Base-by-base conservation (phyloP, 2,113 vertebrate species). In the Otolemur garnettii region DNA sequence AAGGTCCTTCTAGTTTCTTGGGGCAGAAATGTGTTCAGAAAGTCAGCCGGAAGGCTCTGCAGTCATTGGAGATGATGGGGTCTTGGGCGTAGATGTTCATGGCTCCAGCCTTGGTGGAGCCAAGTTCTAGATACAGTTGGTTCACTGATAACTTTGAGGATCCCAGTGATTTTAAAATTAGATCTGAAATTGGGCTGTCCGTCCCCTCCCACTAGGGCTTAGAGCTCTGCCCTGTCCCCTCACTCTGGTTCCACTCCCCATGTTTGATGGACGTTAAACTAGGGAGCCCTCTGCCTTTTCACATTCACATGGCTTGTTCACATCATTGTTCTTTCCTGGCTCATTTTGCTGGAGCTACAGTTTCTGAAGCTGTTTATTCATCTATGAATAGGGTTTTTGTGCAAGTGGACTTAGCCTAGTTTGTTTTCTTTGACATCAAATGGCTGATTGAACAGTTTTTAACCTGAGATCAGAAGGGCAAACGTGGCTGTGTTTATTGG, bases 381-480 rank as follows among this genome's bases (percentile, higher is more conserved):
- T 97, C 71, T 92, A 9, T 97, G 98, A 96, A 88, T 94, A 66
- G 55, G 50, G 66, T 89, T 94, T 97, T 88, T 97, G 90, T 98
- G 96, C 81, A 86, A 21, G 38, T 88, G 53, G 91, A 97, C 92
- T 78, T 87, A 94, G 92, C 79, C 97, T 78, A 85, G 91, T 92
- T 95, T 92, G 79, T 97, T 98, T 98, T 77, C 97, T 98, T 97
- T 97, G 94, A 95, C 79, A 68, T 97, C 96, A 96, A 71, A 71
- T 89, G 97, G 60, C 87, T 94, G 80, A 97, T 96, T 38, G 97
- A 91, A 92, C 68, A 82, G 64, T 92, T 96, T 97, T 88, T 96
- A 98, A 96, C 42, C 66, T 95, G 97, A 92, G 85, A 95, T 95
- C 78, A 86, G 62, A 87, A 85, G 96, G 62, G 55, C 95, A 88